Conservation (phyloP, 2,888 invertebrate genomes). For the Protonemura montana region DNA sequence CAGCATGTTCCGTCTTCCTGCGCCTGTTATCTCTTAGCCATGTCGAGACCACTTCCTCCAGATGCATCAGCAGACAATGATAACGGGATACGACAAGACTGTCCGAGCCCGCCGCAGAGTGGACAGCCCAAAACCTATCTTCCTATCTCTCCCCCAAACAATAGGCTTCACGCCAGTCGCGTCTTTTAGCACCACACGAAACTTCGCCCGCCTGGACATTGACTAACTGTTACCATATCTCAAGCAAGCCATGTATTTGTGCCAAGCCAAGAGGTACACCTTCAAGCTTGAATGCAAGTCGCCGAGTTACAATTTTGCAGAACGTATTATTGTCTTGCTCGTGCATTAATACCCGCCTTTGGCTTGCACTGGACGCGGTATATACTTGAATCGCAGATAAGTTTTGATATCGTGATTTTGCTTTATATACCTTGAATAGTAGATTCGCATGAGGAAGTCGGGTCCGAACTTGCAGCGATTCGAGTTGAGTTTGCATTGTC, state of each 20-base stretch:
- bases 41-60: neutral
- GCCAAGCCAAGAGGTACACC: neutral
- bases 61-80: neutral
- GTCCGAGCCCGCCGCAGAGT: neutral
- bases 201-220: neutral
- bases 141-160: neutral
- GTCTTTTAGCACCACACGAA: neutral
- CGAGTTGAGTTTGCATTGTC: neutral
- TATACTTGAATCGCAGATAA: neutral
- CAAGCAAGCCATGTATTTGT: neutral
- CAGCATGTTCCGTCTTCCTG: slow-evolving; percentile 4
- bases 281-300: neutral
- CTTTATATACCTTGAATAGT: neutral
- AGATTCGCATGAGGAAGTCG: neutral
- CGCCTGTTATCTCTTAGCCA: neutral
- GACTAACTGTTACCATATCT: neutral
- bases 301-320: neutral
- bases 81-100: neutral
- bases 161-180: neutral
- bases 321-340: neutral
- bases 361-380: neutral
- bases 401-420: neutral
- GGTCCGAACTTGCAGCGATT: neutral
- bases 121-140: neutral
- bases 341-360: neutral